Conservation (phyloP, 2,797 vertebrate species). For the Pterois miles region DNA sequence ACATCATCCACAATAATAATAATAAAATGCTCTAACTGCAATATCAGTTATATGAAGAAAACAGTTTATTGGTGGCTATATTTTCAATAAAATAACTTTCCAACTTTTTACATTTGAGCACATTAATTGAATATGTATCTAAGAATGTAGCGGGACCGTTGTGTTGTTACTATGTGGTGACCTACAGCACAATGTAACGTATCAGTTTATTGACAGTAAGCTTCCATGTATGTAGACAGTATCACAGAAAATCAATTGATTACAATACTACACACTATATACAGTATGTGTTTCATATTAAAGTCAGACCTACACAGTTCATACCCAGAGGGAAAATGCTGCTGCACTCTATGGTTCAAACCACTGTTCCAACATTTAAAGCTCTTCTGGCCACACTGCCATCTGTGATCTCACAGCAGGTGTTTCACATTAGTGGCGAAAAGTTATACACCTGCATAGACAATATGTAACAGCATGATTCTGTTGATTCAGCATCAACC, state of each 20-base stretch:
- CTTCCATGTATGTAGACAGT: background rate
- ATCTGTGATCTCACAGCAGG: background rate
- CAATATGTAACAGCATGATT: background rate
- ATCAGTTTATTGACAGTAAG: background rate
- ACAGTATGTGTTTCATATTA: background rate
- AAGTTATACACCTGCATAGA: background rate
- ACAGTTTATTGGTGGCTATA: conserved; percentile 1
- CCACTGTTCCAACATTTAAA: too few species aligned
- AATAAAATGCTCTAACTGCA: background rate
- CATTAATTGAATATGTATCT: background rate
- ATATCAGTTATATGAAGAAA: background rate
- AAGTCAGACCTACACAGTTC: background rate
- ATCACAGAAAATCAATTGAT: background rate
- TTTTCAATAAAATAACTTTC: background rate
- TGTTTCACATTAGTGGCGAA: background rate
- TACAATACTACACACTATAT: conserved; percentile 6
- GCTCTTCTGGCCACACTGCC: background rate
- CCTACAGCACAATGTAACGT: background rate
- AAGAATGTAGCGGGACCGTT: background rate
- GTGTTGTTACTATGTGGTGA: background rate
- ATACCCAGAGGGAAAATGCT: background rate
- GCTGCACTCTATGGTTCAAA: background rate
- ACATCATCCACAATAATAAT: background rate
- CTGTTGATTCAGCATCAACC: background rate
- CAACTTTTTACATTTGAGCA: background rate